phyloP scores from a whole-genome alignment of 2,888 invertebrate genomes.

The Apodemia hepburni region DNA sequence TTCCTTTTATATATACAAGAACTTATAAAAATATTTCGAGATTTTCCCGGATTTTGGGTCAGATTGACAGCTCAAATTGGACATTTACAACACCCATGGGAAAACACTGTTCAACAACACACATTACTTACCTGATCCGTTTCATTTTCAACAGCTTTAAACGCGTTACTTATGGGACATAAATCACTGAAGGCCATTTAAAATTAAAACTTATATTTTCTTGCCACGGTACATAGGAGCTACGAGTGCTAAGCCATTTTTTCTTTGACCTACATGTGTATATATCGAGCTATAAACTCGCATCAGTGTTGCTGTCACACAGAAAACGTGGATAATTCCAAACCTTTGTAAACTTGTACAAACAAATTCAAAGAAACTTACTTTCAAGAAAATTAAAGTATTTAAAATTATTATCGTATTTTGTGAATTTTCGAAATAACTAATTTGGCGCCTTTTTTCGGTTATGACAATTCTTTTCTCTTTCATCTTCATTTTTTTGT shows the following conservation, averaged over 20 bases:
- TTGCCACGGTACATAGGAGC: conserved; percentile 76
- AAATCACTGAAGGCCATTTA: conserved; percentile 81
- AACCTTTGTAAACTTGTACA: conserved; percentile 3
- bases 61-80: conserved; percentile 68
- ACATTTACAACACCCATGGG: conserved; percentile 69
- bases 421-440: not conserved
- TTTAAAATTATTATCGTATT: not conserved
- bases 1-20: conserved; percentile 36
- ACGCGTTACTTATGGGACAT: conserved; percentile 76
- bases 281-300: conserved; percentile 65
- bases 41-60: conserved; percentile 68
- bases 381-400: not conserved
- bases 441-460: not conserved
- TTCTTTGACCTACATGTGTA: conserved; percentile 80
- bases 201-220: conserved; percentile 70
- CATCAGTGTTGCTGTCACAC: conserved; percentile 65
- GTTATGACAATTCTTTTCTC: not conserved
- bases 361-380: conserved; percentile 13
- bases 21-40: conserved; percentile 46
- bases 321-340: conserved; percentile 21
- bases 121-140: conserved; percentile 67
- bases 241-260: conserved; percentile 76
- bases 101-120: conserved; percentile 53
- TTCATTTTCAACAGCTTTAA: conserved; percentile 76
- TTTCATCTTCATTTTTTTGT: not conserved